Evolutionary conservation across 2,113 vertebrate genomes (phyloP).

Genomic region (Thymallus thymallus): DNA sequence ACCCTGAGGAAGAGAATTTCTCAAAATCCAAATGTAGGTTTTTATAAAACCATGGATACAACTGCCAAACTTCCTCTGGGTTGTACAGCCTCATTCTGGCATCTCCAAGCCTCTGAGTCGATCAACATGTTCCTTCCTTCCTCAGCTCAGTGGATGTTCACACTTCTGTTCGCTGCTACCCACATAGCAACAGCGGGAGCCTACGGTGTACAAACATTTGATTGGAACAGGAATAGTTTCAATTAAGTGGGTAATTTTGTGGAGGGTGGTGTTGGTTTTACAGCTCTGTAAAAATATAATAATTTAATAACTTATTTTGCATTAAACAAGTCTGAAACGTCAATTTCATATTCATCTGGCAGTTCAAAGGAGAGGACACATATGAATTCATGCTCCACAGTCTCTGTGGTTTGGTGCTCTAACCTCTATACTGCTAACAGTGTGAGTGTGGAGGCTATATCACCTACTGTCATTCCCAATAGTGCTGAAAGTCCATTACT

Average conservation of each 20-base stretch:
- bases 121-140: neutral
- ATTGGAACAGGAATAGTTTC: neutral
- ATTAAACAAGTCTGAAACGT: conserved; percentile 5
- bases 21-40: too few species aligned
- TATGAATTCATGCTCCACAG: neutral
- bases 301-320: neutral
- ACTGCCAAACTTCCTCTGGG: neutral
- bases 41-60: too few species aligned
- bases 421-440: conserved; percentile 1
- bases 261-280: neutral
- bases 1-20: conserved; percentile 1
- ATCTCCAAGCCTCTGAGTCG: neutral
- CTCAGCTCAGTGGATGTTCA: neutral
- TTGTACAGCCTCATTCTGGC: neutral
- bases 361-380: conserved; percentile 29
- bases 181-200: neutral
- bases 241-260: neutral
- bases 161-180: neutral
- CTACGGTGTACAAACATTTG: neutral
- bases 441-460: neutral
- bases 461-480: neutral
- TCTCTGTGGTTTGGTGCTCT: conserved; percentile 12
- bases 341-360: conserved; percentile 28
- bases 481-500: conserved; percentile 29
- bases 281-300: neutral